A percentile compares a stretch with the other conserved stretches of the same genome.
phyloP scores from a whole-genome alignment of 2,113 vertebrate species.

The Acinonyx jubatus region DNA sequence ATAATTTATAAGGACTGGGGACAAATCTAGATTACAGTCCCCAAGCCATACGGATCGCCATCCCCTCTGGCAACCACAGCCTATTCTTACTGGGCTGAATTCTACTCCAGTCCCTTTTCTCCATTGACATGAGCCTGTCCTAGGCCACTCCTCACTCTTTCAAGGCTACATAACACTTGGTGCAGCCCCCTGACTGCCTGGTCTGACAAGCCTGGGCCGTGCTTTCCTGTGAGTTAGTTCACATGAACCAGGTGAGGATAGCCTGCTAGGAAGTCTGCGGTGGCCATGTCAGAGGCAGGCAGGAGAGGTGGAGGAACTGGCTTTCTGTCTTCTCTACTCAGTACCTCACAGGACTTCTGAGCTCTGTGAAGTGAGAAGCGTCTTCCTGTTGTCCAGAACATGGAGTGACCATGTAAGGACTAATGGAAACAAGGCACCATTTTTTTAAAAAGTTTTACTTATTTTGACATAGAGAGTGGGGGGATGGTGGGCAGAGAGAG shows the following conservation, averaged over 20 bases:
- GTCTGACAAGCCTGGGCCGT: background rate
- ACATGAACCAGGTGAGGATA: background rate
- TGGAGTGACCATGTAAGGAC: background rate
- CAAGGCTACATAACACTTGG: background rate
- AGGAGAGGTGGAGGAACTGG: background rate
- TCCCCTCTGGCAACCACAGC: background rate
- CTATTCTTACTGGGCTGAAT: background rate
- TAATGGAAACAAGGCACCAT: background rate
- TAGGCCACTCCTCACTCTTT: background rate
- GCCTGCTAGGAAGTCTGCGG: background rate
- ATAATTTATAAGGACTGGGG: background rate
- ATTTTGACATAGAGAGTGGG: too few species aligned
- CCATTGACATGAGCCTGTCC: background rate
- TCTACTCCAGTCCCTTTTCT: background rate
- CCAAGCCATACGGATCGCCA: background rate
- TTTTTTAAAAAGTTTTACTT: too few species aligned
- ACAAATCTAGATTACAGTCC: background rate
- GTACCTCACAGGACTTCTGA: background rate
- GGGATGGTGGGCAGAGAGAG: too few species aligned
- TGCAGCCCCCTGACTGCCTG: background rate
- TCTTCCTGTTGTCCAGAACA: background rate
- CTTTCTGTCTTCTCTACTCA: background rate
- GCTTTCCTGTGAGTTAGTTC: background rate
- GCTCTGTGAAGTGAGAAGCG: background rate
- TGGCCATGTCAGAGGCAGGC: background rate